Evolutionary conservation across 2,797 vertebrate species (phyloP).

Genomic region (Steatocranus sp.): DNA sequence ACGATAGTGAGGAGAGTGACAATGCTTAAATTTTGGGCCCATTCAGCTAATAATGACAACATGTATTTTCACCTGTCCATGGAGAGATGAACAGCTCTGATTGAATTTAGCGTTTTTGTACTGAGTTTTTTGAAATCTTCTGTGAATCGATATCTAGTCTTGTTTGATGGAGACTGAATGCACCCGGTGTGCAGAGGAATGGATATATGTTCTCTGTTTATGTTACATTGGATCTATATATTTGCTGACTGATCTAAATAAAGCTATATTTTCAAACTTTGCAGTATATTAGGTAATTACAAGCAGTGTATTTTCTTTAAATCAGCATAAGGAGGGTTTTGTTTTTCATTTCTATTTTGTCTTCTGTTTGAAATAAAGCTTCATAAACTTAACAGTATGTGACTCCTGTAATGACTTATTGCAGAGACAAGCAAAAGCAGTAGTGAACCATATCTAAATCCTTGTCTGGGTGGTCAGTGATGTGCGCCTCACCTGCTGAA

Average conservation of each 20-base stretch:
- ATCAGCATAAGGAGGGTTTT: conserved; percentile 28
- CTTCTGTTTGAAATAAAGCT: conserved; percentile 62
- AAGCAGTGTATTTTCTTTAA: conserved; percentile 29
- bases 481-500: conserved; percentile 24
- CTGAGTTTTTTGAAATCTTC: conserved; percentile 52
- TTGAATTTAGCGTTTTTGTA: conserved; percentile 59
- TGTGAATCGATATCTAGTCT: conserved; percentile 51
- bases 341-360: conserved; percentile 37
- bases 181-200: conserved; percentile 78
- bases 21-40: conserved; percentile 30
- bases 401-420: conserved; percentile 39
- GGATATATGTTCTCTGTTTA: conserved; percentile 10
- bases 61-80: conserved; percentile 57
- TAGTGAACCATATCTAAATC: neutral
- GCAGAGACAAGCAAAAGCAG: neutral
- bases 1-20: conserved; percentile 69
- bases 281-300: conserved; percentile 27
- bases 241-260: conserved; percentile 18
- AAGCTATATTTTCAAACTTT: conserved; percentile 29
- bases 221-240: conserved; percentile 39
- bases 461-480: conserved; percentile 10
- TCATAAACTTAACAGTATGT: neutral
- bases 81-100: conserved; percentile 70
- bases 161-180: conserved; percentile 66
- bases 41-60: conserved; percentile 18